Evolutionary conservation across 2,888 invertebrate genomes (phyloP).

Genomic region (Leucophenga montana): DNA sequence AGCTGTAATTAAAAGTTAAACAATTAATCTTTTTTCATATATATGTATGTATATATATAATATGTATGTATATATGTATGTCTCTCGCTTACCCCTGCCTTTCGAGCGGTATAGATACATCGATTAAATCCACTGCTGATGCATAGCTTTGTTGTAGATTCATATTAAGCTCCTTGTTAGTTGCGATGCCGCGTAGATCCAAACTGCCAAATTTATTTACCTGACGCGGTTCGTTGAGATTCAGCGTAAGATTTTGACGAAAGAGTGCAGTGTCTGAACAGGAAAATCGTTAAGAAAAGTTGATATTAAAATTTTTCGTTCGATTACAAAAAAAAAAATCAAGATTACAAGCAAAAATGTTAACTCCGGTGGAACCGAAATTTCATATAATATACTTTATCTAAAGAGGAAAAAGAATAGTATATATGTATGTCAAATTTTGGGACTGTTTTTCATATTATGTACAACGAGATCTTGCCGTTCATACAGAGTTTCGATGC

Average conservation of each 20-base stretch:
- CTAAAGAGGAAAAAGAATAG: too few species aligned
- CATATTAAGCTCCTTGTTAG: slow-evolving; percentile 78
- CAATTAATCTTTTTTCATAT: too few species aligned
- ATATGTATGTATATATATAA: too few species aligned
- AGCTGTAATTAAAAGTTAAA: slow-evolving; percentile 80
- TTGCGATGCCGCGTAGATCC: slow-evolving; percentile 74
- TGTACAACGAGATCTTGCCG: too few species aligned
- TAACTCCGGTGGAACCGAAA: background rate
- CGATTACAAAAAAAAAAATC: background rate
- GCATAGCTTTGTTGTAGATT: slow-evolving; percentile 75
- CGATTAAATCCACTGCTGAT: slow-evolving; percentile 83
- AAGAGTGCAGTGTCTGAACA: slow-evolving; percentile 76
- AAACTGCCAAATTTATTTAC: slow-evolving; percentile 71
- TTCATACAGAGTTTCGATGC: too few species aligned
- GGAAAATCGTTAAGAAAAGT: too few species aligned
- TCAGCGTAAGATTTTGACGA: slow-evolving; percentile 83
- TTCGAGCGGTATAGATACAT: slow-evolving; percentile 86
- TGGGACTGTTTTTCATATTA: too few species aligned
- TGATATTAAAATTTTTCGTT: background rate
- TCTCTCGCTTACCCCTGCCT: slow-evolving; percentile 85
- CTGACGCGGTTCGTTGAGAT: slow-evolving; percentile 77
- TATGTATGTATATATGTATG: too few species aligned
- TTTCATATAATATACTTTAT: too few species aligned
- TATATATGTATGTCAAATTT: too few species aligned
- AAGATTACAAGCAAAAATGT: background rate